A percentile compares a stretch with the other conserved stretches of the same genome.
These are phyloP conservation scores for Sepiola atlantica DNA, from an alignment of 2,888 invertebrate genomes.

Conservation along the genomic window DNA sequence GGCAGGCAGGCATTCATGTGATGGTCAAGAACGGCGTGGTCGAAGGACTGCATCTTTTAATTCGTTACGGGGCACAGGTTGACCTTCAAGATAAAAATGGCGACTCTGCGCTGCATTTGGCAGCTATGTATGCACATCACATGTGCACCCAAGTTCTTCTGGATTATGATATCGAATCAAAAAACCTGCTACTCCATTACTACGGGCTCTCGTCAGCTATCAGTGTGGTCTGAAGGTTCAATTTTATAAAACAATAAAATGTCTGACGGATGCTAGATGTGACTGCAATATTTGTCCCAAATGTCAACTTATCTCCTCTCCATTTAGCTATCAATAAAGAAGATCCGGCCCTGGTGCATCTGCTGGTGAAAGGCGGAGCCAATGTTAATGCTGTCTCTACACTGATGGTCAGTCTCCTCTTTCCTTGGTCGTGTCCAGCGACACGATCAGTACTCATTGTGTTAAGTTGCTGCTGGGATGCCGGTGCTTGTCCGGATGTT, in stretches of 20 bases:
- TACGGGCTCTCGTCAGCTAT: slow-evolving; percentile 61
- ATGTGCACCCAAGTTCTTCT: slow-evolving; percentile 60
- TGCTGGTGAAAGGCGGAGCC: slow-evolving; percentile 62
- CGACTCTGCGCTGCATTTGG: slow-evolving; percentile 63
- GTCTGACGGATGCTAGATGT: slow-evolving; percentile 59
- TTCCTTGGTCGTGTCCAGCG: slow-evolving; percentile 56
- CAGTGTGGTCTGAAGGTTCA: slow-evolving; percentile 59
- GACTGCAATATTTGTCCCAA: slow-evolving; percentile 62
- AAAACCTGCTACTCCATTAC: slow-evolving; percentile 63
- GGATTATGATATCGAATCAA: slow-evolving; percentile 54
- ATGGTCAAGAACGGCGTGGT: slow-evolving; percentile 56
- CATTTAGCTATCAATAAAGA: slow-evolving; percentile 68
- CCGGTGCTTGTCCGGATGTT: slow-evolving; percentile 64
- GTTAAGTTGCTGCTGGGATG: slow-evolving; percentile 62
- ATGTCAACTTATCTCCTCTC: slow-evolving; percentile 61
- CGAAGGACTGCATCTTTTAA: slow-evolving; percentile 56
- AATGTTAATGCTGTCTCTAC: slow-evolving; percentile 63
- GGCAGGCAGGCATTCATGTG: slow-evolving; percentile 60
- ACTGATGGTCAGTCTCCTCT: slow-evolving; percentile 59
- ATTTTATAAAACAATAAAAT: slow-evolving; percentile 59
- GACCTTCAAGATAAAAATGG: slow-evolving; percentile 58
- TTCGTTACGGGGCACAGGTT: slow-evolving; percentile 59
- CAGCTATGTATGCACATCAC: slow-evolving; percentile 62
- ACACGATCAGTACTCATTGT: slow-evolving; percentile 57
- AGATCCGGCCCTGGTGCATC: slow-evolving; percentile 57